Evolutionary conservation across 2,888 invertebrate species (phyloP).

Genomic region (Hermaeophaga mercurialis): DNA sequence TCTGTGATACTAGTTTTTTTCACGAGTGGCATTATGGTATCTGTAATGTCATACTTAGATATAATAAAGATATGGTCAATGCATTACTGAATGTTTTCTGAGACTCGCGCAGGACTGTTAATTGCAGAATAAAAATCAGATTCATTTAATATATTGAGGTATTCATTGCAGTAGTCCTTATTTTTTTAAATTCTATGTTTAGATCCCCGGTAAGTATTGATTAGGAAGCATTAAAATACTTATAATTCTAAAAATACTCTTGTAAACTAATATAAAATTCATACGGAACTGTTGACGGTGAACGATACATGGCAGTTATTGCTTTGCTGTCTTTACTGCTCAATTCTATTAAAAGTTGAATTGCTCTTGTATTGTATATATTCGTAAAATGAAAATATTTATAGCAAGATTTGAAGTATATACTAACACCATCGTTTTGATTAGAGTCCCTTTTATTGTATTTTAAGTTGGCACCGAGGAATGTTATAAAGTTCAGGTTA

Average conservation of each 20-base stretch:
- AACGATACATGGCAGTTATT: slow-evolving; percentile 13
- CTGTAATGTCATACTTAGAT: too few relatives aligned
- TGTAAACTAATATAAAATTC: slow-evolving; percentile 6
- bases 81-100: neutral
- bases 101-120: neutral
- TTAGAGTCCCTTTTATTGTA: slow-evolving; percentile 1
- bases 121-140: slow-evolving; percentile 3
- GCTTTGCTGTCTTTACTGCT: neutral
- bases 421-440: slow-evolving; percentile 12
- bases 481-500: neutral
- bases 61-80: slow-evolving; percentile 4
- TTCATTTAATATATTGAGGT: slow-evolving; percentile 3
- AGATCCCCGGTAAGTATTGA: slow-evolving; percentile 6
- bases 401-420: slow-evolving; percentile 8
- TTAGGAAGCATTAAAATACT: too few relatives aligned
- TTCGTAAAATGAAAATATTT: neutral
- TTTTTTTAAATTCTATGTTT: slow-evolving; percentile 7
- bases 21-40: neutral
- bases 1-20: neutral
- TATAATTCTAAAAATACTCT: neutral
- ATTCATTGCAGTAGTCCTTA: slow-evolving; percentile 4
- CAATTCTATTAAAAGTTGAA: slow-evolving; percentile 5
- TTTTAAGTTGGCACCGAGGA: neutral
- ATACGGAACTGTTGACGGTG: slow-evolving; percentile 10
- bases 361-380: slow-evolving; percentile 6